phyloP scores from a whole-genome alignment of 2,888 invertebrate genomes.

The Zelleria hepariella region DNA sequence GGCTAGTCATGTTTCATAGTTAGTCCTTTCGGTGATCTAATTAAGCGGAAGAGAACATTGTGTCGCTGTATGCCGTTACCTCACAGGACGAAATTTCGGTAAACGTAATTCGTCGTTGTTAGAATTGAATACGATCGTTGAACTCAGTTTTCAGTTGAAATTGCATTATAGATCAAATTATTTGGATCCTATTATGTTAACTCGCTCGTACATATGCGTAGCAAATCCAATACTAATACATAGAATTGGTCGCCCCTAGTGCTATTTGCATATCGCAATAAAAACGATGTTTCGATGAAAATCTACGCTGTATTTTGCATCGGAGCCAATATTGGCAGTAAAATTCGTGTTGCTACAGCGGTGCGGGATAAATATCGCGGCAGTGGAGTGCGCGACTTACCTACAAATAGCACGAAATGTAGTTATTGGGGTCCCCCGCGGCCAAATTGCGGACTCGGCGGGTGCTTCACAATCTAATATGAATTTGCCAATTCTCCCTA shows the following conservation, averaged over 20 bases:
- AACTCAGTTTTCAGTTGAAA: too few species aligned
- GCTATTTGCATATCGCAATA: neutral
- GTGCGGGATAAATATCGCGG: neutral
- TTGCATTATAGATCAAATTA: too few species aligned
- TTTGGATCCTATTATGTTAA: too few species aligned
- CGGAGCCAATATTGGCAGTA: conserved; percentile 22
- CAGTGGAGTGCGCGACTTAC: conserved; percentile 16
- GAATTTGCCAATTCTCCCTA: conserved; percentile 30
- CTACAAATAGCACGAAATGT: conserved; percentile 37
- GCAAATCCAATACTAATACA: neutral
- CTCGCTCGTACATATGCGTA: neutral
- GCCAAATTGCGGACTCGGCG: conserved; percentile 30
- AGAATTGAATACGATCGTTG: too few species aligned
- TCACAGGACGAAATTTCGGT: too few species aligned
- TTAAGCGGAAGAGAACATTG: neutral
- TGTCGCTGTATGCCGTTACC: too few species aligned
- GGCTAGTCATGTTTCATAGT: neutral
- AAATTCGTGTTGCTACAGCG: conserved; percentile 15
- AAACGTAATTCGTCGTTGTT: too few species aligned
- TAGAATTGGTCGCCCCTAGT: neutral
- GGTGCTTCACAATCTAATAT: conserved; percentile 33
- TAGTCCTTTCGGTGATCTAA: neutral
- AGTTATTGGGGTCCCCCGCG: conserved; percentile 34
- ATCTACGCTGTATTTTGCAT: conserved; percentile 4
- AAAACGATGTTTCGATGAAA: neutral